Evolutionary conservation across 2,888 invertebrate species (phyloP), one percentile per base, ranked within the genome.

Genomic region (Lamellibrachia columna): DNA sequence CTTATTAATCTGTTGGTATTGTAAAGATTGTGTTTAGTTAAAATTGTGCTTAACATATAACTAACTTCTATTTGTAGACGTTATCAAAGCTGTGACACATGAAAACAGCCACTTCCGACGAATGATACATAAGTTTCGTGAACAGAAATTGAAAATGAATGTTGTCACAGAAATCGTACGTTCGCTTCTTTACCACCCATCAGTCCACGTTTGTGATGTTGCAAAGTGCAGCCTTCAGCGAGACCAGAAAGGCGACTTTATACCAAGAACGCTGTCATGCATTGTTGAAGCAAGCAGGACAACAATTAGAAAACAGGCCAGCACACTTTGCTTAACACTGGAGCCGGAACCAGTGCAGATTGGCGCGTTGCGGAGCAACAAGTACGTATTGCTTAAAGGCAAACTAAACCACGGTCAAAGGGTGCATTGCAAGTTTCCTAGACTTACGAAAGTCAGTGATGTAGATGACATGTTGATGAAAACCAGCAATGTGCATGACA

Each of bases 371-470:
- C n/a, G 75, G 6, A 22, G n/a, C 75, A 15, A 75, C 75, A 75
- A 75, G 2, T 75, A 15, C 22, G 75, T 75, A 6, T 11, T 11
- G 22, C 75, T 75, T 75, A 15, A 75, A 75, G 75, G 75, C 75
- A 75, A 75, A n/a, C 75, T 75, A 75, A 75, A 75, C 75, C 15
- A 75, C 8, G 15, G 15, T n/a, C 11, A 75, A 75, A 75, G 75
- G 75, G 75, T 75, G 75, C n/a, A 75, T n/a, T 75, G 75, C 75
- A 75, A 75, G 75, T 75, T 75, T 75, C 75, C 75, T 15, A 75
- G 22, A 75, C 75, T 22, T 22, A 75, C 75, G 75, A 75, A 75
- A 75, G 75, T 75, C 75, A 11, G 22, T 75, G 75, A 75, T 6
- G 22, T 75, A 6, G 75, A 75, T 6, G 75, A 75, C 75, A 75